Percentiles rank a stretch among this genome's conserved stretches.
phyloP scores from a whole-genome alignment of 2,797 vertebrate species.

The Eremophila alpestris region DNA sequence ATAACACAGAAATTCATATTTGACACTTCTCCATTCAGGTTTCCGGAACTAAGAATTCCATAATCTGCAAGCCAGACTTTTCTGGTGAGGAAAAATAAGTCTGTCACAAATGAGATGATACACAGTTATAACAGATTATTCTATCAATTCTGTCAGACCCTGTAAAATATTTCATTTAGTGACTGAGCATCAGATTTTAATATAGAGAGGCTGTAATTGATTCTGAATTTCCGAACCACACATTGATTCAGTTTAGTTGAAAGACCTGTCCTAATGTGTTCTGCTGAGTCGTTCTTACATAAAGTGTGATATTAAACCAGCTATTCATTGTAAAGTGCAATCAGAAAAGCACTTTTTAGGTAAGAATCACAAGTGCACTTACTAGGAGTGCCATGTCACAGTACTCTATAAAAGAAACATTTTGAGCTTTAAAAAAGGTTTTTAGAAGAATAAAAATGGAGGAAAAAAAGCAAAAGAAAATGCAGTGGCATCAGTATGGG shows the following conservation, averaged over 20 bases:
- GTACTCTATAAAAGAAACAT: neutral
- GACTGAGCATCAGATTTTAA: neutral
- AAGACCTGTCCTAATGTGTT: neutral
- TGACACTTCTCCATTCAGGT: neutral
- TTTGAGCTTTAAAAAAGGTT: neutral
- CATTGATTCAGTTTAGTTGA: neutral
- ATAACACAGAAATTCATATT: neutral
- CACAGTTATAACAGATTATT: slow-evolving; percentile 43
- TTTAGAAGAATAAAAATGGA: neutral
- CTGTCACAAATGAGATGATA: slow-evolving; percentile 17
- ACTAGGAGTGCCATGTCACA: neutral
- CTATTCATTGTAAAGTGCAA: neutral
- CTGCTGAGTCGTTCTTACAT: neutral
- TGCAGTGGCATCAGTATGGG: neutral
- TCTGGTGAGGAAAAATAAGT: slow-evolving; percentile 29
- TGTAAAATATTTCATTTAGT: slow-evolving; percentile 36
- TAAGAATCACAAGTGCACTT: neutral
- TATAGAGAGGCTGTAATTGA: neutral
- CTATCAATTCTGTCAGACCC: slow-evolving; percentile 4
- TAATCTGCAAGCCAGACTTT: neutral
- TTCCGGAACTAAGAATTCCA: neutral
- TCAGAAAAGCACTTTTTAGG: neutral
- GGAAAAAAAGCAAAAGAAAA: neutral
- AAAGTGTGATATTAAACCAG: neutral
- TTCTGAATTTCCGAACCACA: neutral